These are phyloP conservation scores for Collichthys lucidus DNA, from an alignment of 2,113 vertebrate species.

Conservation along the genomic window DNA sequence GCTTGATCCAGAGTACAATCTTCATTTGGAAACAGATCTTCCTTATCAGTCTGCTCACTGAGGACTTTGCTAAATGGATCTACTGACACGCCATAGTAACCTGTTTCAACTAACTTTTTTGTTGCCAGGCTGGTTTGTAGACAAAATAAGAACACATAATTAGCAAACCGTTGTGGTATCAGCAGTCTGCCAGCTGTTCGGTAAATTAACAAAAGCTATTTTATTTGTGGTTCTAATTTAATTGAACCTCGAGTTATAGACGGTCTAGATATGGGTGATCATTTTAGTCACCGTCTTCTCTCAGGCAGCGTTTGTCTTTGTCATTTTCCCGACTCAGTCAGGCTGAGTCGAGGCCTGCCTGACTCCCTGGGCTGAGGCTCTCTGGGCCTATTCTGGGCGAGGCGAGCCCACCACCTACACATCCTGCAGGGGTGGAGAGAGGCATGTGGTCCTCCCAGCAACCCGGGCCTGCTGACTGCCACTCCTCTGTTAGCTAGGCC, in stretches of 20 bases:
- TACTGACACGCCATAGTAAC: background rate
- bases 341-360: constrained; percentile 47
- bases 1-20: too few relatives aligned
- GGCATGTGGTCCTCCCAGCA: constrained; percentile 86
- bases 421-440: constrained; percentile 87
- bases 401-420: constrained; percentile 88
- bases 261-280: background rate
- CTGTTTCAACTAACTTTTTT: background rate
- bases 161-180: too few relatives aligned
- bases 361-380: constrained; percentile 60
- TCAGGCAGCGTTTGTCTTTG: constrained; percentile 47
- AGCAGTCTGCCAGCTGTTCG: too few relatives aligned
- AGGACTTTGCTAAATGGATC: background rate
- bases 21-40: background rate
- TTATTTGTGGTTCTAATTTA: background rate
- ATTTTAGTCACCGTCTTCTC: background rate
- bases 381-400: constrained; percentile 82
- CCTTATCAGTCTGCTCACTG: background rate
- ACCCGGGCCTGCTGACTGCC: constrained; percentile 75
- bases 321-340: constrained; percentile 25
- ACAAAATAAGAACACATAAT: too few relatives aligned
- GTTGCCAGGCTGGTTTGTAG: background rate
- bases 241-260: background rate
- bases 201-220: background rate
- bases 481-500: constrained; percentile 71